Evolutionary conservation across 2,113 vertebrate genomes (phyloP).

Genomic region (Danio rerio): GRCz12tu NC_133194.1:17539501-17540000

Average conservation of each 20-base stretch:
- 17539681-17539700: constrained; percentile 24
- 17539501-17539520: constrained; percentile 22
- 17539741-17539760: neutral
- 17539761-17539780: neutral
- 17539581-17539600: neutral
- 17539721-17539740: constrained; percentile 32
- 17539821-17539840: neutral
- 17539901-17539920: neutral
- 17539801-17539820: neutral
- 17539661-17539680: constrained; percentile 42
- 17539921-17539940: constrained; percentile 5
- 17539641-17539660: constrained; percentile 43
- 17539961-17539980: neutral
- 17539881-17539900: neutral
- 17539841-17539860: neutral
- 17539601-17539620: neutral
- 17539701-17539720: constrained; percentile 25
- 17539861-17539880: neutral
- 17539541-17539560: neutral
- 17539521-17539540: constrained; percentile 37
- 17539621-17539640: constrained; percentile 36
- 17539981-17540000: too few relatives aligned
- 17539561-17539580: constrained; percentile 38
- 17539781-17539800: constrained; percentile 19
- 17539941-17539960: neutral